Evolutionary conservation across 2,797 vertebrate genomes (phyloP), one percentile per base, ranked within the genome.

Genomic region (Morus bassanus): DNA sequence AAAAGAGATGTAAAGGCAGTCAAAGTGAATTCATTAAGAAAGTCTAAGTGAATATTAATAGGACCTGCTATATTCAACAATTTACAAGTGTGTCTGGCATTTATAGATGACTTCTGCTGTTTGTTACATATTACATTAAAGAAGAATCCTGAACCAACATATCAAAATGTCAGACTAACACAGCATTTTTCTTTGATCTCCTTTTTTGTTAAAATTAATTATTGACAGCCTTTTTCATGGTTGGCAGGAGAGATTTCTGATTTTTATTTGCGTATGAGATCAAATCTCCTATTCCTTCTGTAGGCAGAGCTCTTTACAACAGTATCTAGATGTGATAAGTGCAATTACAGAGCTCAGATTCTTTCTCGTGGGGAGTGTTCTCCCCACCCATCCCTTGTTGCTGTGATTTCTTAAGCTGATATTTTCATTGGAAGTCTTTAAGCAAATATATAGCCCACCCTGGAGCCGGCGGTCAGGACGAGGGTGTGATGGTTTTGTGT

Each of bases 181-280:
- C 70, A 65, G 46, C 75, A 45, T 94, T 96, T 97, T 88, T 31
- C 73, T 89, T 88, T 96, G 89, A 93, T 85, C 31, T 92, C 60
- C 85, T 89, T 88, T 97, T 97, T 96, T 94, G 90, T 89, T 89
- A 82, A 84, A 89, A 96, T 96, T 65, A 96, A 97, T 97, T 96
- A 97, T 97, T 97, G 79, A 95, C 93, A 91, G 24, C 27, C 14
- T 85, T 94, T 95, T 92, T 74, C 8, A 18, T 95, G 78, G 84
- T 85, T 94, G 81, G 85, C 86, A 89, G 85, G 87, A 96, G 77
- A 93, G 51, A 89, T 59, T 78, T 89, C 88, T 90, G 89, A 79
- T 82, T 96, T 97, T 95, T 95, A 81, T 95, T 96, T 92, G 72
- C 0, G 7, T 89, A 54, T 74, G 81, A 96, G 90, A 97, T 96